Evolutionary conservation across 2,113 vertebrate genomes (phyloP), one percentile per base, ranked within the genome.

Genomic region (Taxidea taxus): DNA sequence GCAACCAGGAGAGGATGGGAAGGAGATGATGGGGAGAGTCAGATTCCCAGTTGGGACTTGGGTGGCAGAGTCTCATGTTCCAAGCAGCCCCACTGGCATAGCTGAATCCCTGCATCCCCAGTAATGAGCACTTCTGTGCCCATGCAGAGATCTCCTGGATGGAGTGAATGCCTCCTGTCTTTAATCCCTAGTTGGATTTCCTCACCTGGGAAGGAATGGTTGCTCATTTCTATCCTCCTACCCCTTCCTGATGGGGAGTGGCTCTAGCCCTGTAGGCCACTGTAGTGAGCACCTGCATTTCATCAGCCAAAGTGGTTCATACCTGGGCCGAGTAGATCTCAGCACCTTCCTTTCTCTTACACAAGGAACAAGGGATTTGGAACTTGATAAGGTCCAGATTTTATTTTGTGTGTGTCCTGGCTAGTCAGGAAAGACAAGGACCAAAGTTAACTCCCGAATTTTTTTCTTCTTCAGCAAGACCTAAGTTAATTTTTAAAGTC

Each of bases 401-500:
- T 91, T n/a, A n/a, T n/a, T n/a, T 94, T 66, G 7, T 60, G 58
- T 56, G 37, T 83, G 51, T 74, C 60, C 49, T 54, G 23, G n/a
- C n/a, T 39, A 39, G 51, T 77, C 29, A 51, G 49, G n/a, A 62
- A 90, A 95, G 23, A 80, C 31, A 86, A 37, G 6, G 1, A 72
- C 31, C 47, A 77, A 62, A 94, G 58, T 70, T 66, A 62, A 7
- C 29, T 58, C 47, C 18, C 83, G 58, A 21, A 12, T 72, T 91
- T 93, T 29, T 14, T 54, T 78, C 25, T 78, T 77, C 54, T 75
- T 91, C 16, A 54, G 47, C 62, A 68, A 94, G 37, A 66, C 29
- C 29, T 44, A 77, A 81, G 7, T 13, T 92, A 16, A 56, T 87
- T 96, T 95, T 97, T 87, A 72, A 94, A 82, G 37, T 85, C 34